Evolutionary conservation across 1,140 invertebrate species (phyloP).

Genomic region (Drosophila teissieri): DNA sequence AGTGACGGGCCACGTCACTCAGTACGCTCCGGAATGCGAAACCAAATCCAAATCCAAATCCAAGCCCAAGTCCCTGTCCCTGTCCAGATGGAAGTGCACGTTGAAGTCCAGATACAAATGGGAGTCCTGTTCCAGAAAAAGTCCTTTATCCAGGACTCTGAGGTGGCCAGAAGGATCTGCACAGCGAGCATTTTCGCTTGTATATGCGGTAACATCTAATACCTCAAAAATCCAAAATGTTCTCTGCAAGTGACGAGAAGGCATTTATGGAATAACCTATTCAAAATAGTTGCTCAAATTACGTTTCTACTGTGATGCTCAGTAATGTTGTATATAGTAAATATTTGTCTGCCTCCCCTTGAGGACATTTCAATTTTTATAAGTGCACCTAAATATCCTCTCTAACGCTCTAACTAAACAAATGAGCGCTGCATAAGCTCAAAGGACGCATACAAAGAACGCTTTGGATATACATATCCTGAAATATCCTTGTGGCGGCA

Average conservation of each 20-base stretch:
- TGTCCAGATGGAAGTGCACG: background rate
- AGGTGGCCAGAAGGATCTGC: too few relatives aligned
- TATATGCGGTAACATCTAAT: too few relatives aligned
- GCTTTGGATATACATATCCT: conserved; percentile 6
- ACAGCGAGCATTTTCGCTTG: too few relatives aligned
- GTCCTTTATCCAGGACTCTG: too few relatives aligned
- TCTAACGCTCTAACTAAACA: conserved; percentile 31
- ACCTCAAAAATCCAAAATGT: too few relatives aligned
- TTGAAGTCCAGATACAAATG: conserved; percentile 23
- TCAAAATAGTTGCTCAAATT: too few relatives aligned
- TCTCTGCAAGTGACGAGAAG: too few relatives aligned
- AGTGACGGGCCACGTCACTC: conserved; percentile 67
- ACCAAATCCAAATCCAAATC: conserved; percentile 23
- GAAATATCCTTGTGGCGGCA: conserved; percentile 33
- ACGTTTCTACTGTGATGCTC: too few relatives aligned
- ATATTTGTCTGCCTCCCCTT: too few relatives aligned
- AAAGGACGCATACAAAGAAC: conserved; percentile 34
- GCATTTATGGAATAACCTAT: too few relatives aligned
- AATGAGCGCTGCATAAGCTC: conserved; percentile 71
- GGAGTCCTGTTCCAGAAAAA: conserved; percentile 1
- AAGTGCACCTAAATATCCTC: background rate
- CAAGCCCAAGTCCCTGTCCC: conserved; percentile 27
- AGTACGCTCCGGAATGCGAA: conserved; percentile 22
- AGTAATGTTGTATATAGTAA: too few relatives aligned
- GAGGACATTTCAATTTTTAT: background rate